phyloP scores from a whole-genome alignment of 1,140 invertebrate species.

The Hyles vespertilio region DNA sequence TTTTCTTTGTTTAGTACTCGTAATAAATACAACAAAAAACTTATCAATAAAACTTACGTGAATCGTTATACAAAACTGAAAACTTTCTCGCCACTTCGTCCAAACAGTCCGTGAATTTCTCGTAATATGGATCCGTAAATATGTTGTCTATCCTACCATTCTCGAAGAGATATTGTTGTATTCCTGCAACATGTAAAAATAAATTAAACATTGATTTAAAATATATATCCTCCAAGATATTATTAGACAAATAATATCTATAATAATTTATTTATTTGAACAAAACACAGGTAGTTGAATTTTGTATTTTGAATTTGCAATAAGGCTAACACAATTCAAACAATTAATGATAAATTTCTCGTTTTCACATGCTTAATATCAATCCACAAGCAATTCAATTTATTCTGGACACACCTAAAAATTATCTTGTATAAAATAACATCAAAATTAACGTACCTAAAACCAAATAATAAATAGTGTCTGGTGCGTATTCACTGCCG shows the following conservation, averaged over 20 bases:
- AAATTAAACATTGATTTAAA: not conserved
- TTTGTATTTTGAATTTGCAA: not conserved
- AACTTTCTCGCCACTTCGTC: constrained; percentile 92
- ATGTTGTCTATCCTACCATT: constrained; percentile 96
- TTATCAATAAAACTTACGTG: constrained; percentile 75
- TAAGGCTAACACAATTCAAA: too few species aligned
- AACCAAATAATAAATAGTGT: constrained; percentile 95
- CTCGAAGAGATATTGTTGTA: constrained; percentile 96
- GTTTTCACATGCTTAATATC: too few species aligned
- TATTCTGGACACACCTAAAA: too few species aligned
- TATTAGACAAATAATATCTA: too few species aligned
- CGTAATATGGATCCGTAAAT: constrained; percentile 94
- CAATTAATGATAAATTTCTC: too few species aligned
- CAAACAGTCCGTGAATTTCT: constrained; percentile 92
- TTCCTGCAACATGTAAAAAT: constrained; percentile 78
- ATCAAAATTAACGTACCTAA: constrained; percentile 78
- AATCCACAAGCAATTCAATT: too few species aligned
- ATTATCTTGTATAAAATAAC: too few species aligned
- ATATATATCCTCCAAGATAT: too few species aligned
- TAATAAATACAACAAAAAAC: not conserved
- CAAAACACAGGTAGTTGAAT: not conserved
- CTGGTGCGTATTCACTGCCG: constrained; percentile 92
- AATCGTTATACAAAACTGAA: constrained; percentile 86
- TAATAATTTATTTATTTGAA: not conserved
- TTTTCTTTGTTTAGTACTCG: too few species aligned